phyloP scores from a whole-genome alignment of 1,140 invertebrate species.

The Aphelenchoides fujianensis region DNA sequence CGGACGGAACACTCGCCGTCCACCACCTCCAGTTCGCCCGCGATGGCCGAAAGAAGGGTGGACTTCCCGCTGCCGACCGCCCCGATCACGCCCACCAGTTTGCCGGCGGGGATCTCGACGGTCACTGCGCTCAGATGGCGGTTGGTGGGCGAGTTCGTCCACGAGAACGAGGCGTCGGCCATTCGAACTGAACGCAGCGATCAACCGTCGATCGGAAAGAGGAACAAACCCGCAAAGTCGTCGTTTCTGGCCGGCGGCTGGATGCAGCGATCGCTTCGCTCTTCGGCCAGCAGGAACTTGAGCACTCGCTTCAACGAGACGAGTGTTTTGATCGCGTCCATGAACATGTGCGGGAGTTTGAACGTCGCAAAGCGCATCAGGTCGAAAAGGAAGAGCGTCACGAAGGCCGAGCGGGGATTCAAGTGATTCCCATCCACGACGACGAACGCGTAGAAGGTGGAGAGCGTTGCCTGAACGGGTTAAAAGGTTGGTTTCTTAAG shows the following conservation, averaged over 20 bases:
- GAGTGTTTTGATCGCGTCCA: conserved; percentile 25
- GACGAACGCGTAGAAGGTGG: conserved; percentile 36
- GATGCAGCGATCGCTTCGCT: background rate
- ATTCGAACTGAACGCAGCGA: conserved; percentile 26
- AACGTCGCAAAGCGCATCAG: conserved; percentile 63
- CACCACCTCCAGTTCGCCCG: conserved; percentile 13
- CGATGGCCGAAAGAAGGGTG: conserved; percentile 34
- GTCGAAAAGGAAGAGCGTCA: conserved; percentile 70
- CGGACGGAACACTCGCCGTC: conserved; percentile 13
- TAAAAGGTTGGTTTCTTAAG: conserved; percentile 25
- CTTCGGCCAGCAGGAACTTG: conserved; percentile 21
- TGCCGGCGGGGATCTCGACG: conserved; percentile 63
- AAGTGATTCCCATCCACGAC: conserved; percentile 63
- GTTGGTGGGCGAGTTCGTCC: conserved; percentile 15
- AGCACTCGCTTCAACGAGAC: conserved; percentile 28
- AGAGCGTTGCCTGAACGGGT: conserved; percentile 26
- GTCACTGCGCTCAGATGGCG: conserved; percentile 40
- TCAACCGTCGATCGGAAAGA: background rate
- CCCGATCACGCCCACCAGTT: conserved; percentile 75
- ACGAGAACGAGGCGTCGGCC: conserved; percentile 35
- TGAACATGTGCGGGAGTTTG: conserved; percentile 28
- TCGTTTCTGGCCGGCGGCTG: background rate
- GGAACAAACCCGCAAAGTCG: conserved; percentile 2
- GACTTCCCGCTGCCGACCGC: conserved; percentile 74
- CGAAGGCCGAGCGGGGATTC: conserved; percentile 70